phyloP scores from a whole-genome alignment of 2,888 invertebrate genomes.

The Coelogynopora nodosa region DNA sequence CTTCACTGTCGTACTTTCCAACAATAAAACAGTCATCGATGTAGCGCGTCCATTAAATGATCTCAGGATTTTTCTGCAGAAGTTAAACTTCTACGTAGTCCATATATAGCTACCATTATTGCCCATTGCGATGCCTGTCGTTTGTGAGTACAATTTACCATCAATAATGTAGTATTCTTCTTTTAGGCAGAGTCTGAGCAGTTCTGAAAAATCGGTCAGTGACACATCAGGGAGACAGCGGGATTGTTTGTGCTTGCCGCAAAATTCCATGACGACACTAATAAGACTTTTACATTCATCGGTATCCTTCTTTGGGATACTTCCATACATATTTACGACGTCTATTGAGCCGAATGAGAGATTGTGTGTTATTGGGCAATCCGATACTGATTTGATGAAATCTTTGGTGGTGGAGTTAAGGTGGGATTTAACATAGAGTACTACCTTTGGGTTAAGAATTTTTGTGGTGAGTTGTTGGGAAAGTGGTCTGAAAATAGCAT shows the following conservation, averaged over 20 bases:
- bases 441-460: background rate
- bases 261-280: slow-evolving; percentile 9
- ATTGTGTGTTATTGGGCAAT: background rate
- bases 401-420: slow-evolving; percentile 30
- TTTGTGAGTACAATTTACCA: background rate
- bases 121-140: background rate
- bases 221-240: background rate
- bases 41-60: slow-evolving; percentile 17
- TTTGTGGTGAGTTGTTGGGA: background rate
- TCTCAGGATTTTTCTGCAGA: background rate
- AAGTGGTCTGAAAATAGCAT: background rate
- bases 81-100: background rate
- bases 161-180: background rate
- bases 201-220: slow-evolving; percentile 18
- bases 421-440: background rate
- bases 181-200: background rate
- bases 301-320: background rate
- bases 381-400: background rate
- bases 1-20: slow-evolving; percentile 3
- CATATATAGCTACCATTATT: background rate
- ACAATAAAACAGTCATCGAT: slow-evolving; percentile 29
- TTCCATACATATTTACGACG: slow-evolving; percentile 4
- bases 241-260: background rate
- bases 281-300: slow-evolving; percentile 19
- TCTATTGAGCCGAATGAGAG: slow-evolving; percentile 4